A percentile compares a stretch with the other conserved stretches of the same genome.
These are phyloP conservation scores for Pseudeuparius sepicola DNA, from an alignment of 2,888 invertebrate genomes.

Conservation along the genomic window DNA sequence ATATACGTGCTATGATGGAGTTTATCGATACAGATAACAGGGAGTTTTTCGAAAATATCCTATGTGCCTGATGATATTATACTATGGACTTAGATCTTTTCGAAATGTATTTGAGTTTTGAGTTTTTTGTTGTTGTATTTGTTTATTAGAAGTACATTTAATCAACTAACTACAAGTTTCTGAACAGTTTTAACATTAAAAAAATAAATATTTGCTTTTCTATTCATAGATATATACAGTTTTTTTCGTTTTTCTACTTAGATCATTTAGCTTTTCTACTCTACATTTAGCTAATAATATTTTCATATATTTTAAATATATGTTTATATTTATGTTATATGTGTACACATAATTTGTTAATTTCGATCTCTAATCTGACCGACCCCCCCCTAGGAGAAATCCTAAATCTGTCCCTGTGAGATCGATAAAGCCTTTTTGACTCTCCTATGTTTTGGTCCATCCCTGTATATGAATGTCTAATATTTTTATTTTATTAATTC, in stretches of 20 bases:
- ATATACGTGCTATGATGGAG: conserved; percentile 4
- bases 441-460: too few relatives aligned
- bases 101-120: too few relatives aligned
- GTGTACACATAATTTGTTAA: too few relatives aligned
- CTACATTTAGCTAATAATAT: background rate
- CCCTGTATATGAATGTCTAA: too few relatives aligned
- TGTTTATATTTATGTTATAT: too few relatives aligned
- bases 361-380: too few relatives aligned
- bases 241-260: conserved; percentile 7
- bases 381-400: too few relatives aligned
- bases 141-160: background rate
- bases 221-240: background rate
- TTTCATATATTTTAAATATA: background rate
- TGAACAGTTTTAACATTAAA: conserved; percentile 3
- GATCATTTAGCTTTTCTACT: conserved; percentile 7
- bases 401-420: too few relatives aligned
- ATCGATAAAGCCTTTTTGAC: too few relatives aligned
- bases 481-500: too few relatives aligned
- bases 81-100: conserved; percentile 7
- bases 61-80: conserved; percentile 6
- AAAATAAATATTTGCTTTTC: conserved; percentile 1
- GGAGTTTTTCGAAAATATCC: conserved; percentile 5
- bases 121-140: too few relatives aligned
- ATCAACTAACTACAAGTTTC: background rate
- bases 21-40: conserved; percentile 6